Evolutionary conservation across 2,888 invertebrate genomes (phyloP), one percentile per base, ranked within the genome.

Genomic region (Calameuta filiformis): DNA sequence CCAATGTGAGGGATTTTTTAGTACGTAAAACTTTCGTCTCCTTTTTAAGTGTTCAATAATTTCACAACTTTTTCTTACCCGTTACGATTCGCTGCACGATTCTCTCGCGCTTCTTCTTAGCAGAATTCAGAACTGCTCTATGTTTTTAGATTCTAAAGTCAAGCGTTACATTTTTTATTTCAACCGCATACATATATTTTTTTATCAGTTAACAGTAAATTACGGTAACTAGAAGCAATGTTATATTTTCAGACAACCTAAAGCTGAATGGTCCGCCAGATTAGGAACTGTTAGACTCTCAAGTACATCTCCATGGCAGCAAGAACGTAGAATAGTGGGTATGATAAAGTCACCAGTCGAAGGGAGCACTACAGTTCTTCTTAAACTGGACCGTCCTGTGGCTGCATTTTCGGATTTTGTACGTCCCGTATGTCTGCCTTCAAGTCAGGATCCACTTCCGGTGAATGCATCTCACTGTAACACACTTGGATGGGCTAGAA

Each of bases 301-400:
- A 71, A 95, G 96, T 80, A 95, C 95, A 1, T 95, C 97, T 0
- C 97, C 98, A 0, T 97, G 97, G 97, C 96, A 97, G 85, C 97
- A 97, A 89, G 96, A 97, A 84, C 93, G 96, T 75, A 93, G 96
- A 78, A 95, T 97, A 76, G 94, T 97, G 6, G 97, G 97, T 40
- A 96, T 97, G 95, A 95, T 97, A 30, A 96, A 97, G 84, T 97
- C 97, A 0, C 97, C 97, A 0, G 96, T 97, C 0, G 97, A 97
- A 91, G 97, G 97, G 34, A 97, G 97, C 84, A 96, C 96, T 81
- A 94, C 97, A 9, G 97, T 97, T 0, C 91, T 97, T 77, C 94
- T 97, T 71, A 95, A 97, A 82, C 92, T 98, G 69, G 96, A 97
- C 85, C 94, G 95, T 78, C 94, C 96, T 0, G 94, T 97, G 0